phyloP scores from a whole-genome alignment of 2,888 invertebrate genomes.

The Galeruca laticollis region DNA sequence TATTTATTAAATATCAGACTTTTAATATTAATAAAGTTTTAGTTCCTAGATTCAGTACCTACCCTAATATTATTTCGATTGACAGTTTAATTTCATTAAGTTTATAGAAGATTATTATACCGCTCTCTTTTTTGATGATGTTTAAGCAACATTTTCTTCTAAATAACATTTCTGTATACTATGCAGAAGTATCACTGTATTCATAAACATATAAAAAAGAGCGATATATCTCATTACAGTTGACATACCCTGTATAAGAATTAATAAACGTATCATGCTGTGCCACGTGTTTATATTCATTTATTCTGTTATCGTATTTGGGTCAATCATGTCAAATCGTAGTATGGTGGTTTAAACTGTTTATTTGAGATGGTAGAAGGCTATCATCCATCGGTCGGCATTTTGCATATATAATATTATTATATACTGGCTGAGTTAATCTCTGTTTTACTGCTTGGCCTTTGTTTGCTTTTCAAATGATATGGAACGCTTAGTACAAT shows the following conservation, averaged over 20 bases:
- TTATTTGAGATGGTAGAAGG: constrained; percentile 41
- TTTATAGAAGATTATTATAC: no score
- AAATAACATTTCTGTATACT: no score
- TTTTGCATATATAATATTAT: constrained; percentile 19
- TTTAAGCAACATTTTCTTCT: no score
- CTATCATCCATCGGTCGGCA: constrained; percentile 13
- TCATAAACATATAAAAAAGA: no score
- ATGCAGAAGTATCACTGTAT: no score
- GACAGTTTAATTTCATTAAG: no score
- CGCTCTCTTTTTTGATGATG: no score
- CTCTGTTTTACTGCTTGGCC: constrained; percentile 22
- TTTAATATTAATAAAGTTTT: no score
- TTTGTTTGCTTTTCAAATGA: constrained; percentile 33
- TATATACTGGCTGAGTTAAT: neutral
- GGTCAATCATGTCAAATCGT: constrained; percentile 49
- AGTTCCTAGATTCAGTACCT: no score
- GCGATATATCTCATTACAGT: no score
- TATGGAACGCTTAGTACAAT: constrained; percentile 22
- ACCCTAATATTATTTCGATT: no score
- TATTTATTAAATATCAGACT: no score
- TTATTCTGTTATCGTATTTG: constrained; percentile 49
- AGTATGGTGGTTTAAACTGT: constrained; percentile 43
- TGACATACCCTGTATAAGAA: constrained; percentile 9
- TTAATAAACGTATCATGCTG: constrained; percentile 11
- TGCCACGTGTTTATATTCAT: constrained; percentile 30